Conservation (phyloP, 1,140 invertebrate species). For the Panagrolaimus sp. region DNA sequence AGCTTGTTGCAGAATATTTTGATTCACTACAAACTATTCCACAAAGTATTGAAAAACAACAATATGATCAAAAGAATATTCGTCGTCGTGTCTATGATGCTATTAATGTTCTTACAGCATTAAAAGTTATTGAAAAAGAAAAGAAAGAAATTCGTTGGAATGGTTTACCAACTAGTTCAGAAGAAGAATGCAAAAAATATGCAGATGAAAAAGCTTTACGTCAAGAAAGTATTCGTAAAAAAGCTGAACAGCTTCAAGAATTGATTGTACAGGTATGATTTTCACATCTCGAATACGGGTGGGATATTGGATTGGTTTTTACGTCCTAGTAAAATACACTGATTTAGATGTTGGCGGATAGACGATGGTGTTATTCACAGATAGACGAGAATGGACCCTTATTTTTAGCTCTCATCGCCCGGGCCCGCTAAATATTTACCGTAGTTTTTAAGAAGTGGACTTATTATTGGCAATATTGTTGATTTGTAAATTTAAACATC, state of each 20-base stretch:
- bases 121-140: conserved; percentile 99
- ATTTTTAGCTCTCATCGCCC: too few relatives aligned
- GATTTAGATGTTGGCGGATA: too few relatives aligned
- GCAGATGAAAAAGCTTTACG: conserved; percentile 74
- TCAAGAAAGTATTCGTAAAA: conserved; percentile 79
- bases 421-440: too few relatives aligned
- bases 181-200: conserved; percentile 28
- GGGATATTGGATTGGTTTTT: too few relatives aligned
- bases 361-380: too few relatives aligned
- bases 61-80: conserved; percentile 99
- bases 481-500: too few relatives aligned
- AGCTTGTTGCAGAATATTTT: conserved; percentile 79
- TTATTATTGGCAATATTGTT: too few relatives aligned
- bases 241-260: conserved; percentile 86
- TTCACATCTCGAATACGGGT: too few relatives aligned
- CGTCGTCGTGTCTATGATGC: conserved; percentile 94
- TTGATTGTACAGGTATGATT: conserved; percentile 75
- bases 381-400: too few relatives aligned
- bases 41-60: conserved; percentile 61
- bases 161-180: conserved; percentile 87
- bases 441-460: too few relatives aligned
- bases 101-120: conserved; percentile 96
- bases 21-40: conserved; percentile 25
- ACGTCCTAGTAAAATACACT: too few relatives aligned
- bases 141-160: conserved; percentile 99